Base-by-base conservation (phyloP, 2,113 vertebrate species). In the Strix uralensis region DNA sequence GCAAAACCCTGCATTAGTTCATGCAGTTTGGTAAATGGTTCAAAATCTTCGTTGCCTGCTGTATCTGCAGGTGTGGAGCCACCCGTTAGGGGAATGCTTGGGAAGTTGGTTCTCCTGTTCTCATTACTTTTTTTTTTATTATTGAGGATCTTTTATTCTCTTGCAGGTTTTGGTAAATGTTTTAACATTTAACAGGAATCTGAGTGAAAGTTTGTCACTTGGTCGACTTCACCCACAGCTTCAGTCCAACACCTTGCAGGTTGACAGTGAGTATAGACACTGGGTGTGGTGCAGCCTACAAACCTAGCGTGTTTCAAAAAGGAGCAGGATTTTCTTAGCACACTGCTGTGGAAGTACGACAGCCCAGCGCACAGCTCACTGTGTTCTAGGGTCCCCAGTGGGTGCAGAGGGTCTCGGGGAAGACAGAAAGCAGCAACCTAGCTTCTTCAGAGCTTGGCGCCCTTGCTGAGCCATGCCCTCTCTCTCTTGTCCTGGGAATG, bases 111-210 rank as follows among this genome's bases (percentile, higher is more conserved):
- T 71, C 42, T 69, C n/a, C 74, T 58, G 2, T 38, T 77, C 34
- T 88, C 55, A 54, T 61, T 7, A 9, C 4, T 15, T 17, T 30
- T 44, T 44, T 36, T 81, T 13, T 65, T 57, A 16, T 84, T 77
- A 69, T 8, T 29, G 47, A 63, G 38, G 22, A 8, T 78, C 19
- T 87, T 79, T 47, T 66, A 8, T 85, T 89, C 58, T 86, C 49
- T 84, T 77, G n/a, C 97, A 99, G 99, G 99, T 99, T 96, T 97
- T 99, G 97, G 97, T 99, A 90, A 99, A 99, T 81, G 98, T 99
- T 93, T 96, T 99, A 95, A 99, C 99, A 0, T 98, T 98, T 32
- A 99, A 99, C 96, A 99, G 98, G 97, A 99, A 99, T 86, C 97
- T 99, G 97, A 99, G 98, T 95, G 99, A 99, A 97, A 99, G 99